phyloP scores from a whole-genome alignment of 2,113 vertebrate genomes.

The Tenrec ecaudatus region DNA sequence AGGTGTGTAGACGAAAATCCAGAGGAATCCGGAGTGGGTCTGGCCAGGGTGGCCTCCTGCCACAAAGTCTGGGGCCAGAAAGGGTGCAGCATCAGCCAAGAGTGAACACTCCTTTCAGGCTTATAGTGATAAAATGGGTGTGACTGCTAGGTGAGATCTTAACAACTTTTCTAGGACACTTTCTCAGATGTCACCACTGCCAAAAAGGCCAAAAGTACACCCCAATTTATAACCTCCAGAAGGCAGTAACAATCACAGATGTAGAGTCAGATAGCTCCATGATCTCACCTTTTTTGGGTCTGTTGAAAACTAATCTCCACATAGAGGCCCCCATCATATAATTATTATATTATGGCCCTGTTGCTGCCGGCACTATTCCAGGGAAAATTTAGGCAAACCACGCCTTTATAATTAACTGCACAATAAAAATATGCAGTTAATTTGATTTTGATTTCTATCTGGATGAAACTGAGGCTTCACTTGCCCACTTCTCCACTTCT shows the following conservation, averaged over 20 bases:
- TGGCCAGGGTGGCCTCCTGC: not conserved
- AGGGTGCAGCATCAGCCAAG: accelerated
- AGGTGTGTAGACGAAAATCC: not conserved
- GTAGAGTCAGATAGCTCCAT: too few species aligned
- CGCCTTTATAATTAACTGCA: not conserved
- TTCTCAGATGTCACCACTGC: not conserved
- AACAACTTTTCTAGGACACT: not conserved
- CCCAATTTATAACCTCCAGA: not conserved
- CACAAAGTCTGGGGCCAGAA: not conserved
- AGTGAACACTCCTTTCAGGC: not conserved
- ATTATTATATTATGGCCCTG: not conserved
- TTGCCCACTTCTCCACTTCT: not conserved
- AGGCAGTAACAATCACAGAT: not conserved
- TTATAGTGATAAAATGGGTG: not conserved
- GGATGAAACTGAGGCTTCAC: not conserved
- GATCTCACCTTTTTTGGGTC: not conserved
- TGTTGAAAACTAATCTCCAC: not conserved
- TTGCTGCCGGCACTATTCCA: not conserved
- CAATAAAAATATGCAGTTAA: not conserved
- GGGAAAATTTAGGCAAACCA: not conserved
- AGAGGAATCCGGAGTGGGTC: not conserved
- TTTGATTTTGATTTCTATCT: not conserved
- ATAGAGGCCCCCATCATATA: not conserved
- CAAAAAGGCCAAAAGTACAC: not conserved
- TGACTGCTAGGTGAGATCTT: not conserved